phyloP scores from a whole-genome alignment of 2,797 vertebrate species.

The Cirrhinus molitorella region DNA sequence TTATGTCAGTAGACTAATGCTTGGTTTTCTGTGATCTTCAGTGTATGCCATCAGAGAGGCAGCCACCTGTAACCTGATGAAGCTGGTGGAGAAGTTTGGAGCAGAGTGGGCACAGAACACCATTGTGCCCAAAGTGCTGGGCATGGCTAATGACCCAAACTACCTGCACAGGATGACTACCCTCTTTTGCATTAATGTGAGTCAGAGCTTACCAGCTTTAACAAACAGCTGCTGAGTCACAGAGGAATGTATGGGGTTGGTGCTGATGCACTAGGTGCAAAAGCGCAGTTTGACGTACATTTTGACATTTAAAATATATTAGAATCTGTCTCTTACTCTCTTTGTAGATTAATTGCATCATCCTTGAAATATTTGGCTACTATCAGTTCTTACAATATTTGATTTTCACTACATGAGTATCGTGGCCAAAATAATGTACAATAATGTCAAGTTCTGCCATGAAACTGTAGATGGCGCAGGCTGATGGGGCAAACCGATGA shows the following conservation, averaged over 20 bases:
- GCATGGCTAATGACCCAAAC: slow-evolving; percentile 93
- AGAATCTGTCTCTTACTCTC: neutral
- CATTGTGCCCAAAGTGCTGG: slow-evolving; percentile 90
- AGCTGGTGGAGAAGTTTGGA: slow-evolving; percentile 92
- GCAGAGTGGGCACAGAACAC: slow-evolving; percentile 92
- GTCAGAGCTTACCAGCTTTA: slow-evolving; percentile 61
- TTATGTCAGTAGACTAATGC: neutral
- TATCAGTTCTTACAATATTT: no score
- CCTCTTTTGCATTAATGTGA: slow-evolving; percentile 93
- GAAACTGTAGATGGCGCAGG: no score
- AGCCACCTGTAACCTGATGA: slow-evolving; percentile 91
- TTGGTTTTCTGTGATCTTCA: slow-evolving; percentile 56
- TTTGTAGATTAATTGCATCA: neutral
- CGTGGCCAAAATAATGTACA: no score
- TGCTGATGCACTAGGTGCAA: neutral
- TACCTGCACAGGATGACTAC: slow-evolving; percentile 95
- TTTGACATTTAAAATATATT: neutral
- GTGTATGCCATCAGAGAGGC: slow-evolving; percentile 92
- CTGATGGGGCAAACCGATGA: no score
- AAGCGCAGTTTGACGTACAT: neutral
- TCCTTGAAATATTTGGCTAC: neutral
- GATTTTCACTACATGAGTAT: no score
- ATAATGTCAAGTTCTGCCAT: no score
- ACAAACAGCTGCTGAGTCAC: slow-evolving; percentile 18
- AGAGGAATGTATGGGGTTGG: neutral